Percentiles rank a stretch among this genome's conserved stretches.
These are phyloP conservation scores for Aepyceros melampus DNA, from an alignment of 2,113 vertebrate genomes.

Conservation along the genomic window DNA sequence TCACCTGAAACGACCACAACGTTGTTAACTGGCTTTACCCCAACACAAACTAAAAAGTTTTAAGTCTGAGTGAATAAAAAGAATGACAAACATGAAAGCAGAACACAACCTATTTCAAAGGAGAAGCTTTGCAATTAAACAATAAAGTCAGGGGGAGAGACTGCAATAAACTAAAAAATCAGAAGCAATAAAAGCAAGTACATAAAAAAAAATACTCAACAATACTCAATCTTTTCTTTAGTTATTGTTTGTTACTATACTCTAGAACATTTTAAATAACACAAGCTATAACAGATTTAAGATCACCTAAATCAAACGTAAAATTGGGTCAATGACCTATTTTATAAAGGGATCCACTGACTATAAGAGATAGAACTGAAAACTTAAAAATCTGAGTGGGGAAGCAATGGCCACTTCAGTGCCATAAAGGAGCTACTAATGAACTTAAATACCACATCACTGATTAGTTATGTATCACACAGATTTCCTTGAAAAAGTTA, in stretches of 20 bases:
- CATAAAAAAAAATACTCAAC: neutral
- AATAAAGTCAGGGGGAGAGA: neutral
- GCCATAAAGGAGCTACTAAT: neutral
- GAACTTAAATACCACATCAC: neutral
- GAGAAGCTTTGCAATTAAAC: neutral
- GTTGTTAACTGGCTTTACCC: neutral
- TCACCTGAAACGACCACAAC: neutral
- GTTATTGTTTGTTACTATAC: neutral
- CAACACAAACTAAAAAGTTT: neutral
- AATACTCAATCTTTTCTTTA: neutral
- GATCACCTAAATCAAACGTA: neutral
- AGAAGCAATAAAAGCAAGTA: neutral
- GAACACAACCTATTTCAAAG: neutral
- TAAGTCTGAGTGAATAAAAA: neutral
- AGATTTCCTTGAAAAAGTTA: neutral
- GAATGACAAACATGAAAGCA: neutral
- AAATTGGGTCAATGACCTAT: neutral
- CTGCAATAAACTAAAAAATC: neutral
- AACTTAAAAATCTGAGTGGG: neutral
- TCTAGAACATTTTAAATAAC: neutral
- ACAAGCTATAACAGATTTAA: neutral
- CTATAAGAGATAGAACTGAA: neutral
- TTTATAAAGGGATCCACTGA: neutral
- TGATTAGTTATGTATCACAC: neutral
- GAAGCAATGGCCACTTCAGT: neutral